Conservation (phyloP, 2,797 vertebrate genomes). For the Acanthopagrus latus region DNA sequence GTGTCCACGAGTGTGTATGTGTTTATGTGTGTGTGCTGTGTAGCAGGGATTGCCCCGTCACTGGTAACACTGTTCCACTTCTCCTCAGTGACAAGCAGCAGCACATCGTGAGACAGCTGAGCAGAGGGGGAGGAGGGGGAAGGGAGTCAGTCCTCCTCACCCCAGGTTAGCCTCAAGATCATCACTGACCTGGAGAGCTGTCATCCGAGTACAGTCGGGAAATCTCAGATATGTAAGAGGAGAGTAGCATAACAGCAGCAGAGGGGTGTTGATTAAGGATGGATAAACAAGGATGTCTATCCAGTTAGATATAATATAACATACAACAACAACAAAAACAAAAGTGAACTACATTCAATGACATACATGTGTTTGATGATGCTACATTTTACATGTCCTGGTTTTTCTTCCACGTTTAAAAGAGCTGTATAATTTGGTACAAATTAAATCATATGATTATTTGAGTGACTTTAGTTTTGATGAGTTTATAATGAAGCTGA, state of each 20-base stretch:
- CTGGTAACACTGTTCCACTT: conserved; percentile 78
- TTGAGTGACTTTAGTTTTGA: neutral
- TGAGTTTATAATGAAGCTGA: neutral
- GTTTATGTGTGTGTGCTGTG: conserved; percentile 4
- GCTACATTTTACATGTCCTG: neutral
- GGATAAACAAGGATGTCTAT: conserved; percentile 29
- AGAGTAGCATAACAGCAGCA: conserved; percentile 70
- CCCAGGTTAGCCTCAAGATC: conserved; percentile 77
- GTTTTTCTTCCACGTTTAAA: neutral
- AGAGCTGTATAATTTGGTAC: neutral
- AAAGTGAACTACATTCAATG: neutral
- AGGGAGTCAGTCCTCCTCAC: conserved; percentile 57
- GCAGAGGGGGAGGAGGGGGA: conserved; percentile 37
- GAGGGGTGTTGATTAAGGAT: conserved; percentile 46
- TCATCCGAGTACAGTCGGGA: conserved; percentile 68
- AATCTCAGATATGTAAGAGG: conserved; percentile 72
- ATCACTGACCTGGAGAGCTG: conserved; percentile 68
- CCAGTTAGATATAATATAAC: conserved; percentile 3
- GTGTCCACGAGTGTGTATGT: conserved; percentile 8
- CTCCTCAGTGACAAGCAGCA: conserved; percentile 88
- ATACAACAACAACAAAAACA: neutral
- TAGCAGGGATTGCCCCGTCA: conserved; percentile 73
- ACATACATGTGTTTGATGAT: neutral
- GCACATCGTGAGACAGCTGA: conserved; percentile 96
- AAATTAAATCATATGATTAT: neutral